Evolutionary conservation across 1,140 invertebrate species (phyloP), one percentile per base, ranked within the genome.

Genomic region (Paracyclopina nana): DNA sequence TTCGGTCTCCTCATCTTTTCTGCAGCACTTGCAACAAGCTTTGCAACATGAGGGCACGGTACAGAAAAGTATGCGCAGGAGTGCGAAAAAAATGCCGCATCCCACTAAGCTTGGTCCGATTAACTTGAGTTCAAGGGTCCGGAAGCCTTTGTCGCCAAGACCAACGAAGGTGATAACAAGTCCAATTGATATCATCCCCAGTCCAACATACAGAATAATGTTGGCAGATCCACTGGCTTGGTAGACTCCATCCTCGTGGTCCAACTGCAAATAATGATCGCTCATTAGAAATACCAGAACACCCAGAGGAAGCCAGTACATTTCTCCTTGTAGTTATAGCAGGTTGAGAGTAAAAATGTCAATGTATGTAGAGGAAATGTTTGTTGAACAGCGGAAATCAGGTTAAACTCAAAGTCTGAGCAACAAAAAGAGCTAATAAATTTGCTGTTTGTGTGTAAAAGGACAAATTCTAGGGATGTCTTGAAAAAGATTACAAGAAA

Each of bases 101-200:
- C 70, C 72, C 53, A 76, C 68, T 29, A 82, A 72, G 31, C 78
- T 78, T 30, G 82, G 82, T 30, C 82, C 82, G 61, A 85, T 80
- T 53, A 84, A 71, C 49, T 79, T 73, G 42, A 86, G 66, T 62
- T 84, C 80, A 31, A 78, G 72, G 43, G 81, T 84, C 64, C 82
- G 79, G 70, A 86, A 86, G 57, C 81, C 81, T 31, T 56, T 53
- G 20, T 86, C 82, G 54, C 82, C 82, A 44, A 81, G 82, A 55
- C 82, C 82, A 22, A 86, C 81, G 66, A 85, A 84, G 55, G 80
- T 82, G 53, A 85, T 82, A 54, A 85, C 77, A 49, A 82, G 71
- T 14, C 82, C 82, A 38, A 85, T 69, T 4, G 80, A 78, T 24
- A 81, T 75, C 8, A 78, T 81, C 34, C 78, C 79, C 28, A 86